phyloP scores from a whole-genome alignment of 2,113 vertebrate species.

The Chloropsis cyanopogon region DNA sequence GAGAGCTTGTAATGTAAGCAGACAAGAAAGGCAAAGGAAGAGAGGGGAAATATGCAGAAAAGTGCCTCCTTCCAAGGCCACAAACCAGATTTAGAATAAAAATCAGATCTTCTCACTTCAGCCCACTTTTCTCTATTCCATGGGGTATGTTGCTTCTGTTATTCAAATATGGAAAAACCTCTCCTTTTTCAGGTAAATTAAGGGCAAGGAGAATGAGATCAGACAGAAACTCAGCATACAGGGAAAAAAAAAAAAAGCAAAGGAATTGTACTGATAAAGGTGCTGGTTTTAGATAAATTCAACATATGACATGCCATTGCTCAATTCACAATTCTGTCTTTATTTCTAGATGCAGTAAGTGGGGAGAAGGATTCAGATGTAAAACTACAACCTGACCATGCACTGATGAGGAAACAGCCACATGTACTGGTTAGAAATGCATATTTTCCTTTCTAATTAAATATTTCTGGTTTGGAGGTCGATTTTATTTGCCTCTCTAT shows the following conservation, averaged over 20 bases:
- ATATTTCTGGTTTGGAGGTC: neutral
- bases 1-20: neutral
- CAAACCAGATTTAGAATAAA: neutral
- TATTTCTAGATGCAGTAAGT: slow-evolving; percentile 40
- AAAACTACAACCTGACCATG: neutral
- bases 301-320: neutral
- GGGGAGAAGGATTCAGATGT: neutral
- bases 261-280: neutral
- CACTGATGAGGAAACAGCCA: neutral
- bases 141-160: neutral
- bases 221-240: neutral
- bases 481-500: neutral
- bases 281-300: neutral
- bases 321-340: neutral
- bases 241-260: neutral
- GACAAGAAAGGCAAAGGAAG: neutral
- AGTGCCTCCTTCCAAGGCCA: neutral
- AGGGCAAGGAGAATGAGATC: neutral
- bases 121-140: neutral
- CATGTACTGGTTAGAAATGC: slow-evolving; percentile 51
- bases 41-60: neutral
- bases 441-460: neutral
- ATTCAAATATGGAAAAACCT: neutral
- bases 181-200: neutral
- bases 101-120: neutral